Evolutionary conservation across 2,888 invertebrate species (phyloP).

Genomic region (Eupeodes luniger): DNA sequence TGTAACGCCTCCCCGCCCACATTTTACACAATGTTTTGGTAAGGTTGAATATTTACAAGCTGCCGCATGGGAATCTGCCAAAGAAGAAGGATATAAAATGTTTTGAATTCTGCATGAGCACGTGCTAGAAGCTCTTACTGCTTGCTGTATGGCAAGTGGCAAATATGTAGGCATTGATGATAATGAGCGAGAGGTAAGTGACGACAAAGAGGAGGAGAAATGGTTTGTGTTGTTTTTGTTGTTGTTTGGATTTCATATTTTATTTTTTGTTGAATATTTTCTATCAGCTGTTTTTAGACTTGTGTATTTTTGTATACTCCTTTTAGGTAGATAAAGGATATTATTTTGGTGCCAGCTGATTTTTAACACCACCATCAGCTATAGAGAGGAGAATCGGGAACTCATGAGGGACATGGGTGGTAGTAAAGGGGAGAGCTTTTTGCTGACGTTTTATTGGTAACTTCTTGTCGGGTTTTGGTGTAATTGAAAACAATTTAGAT

Average conservation of each 20-base stretch:
- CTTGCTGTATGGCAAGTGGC: not conserved
- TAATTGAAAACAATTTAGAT: conserved; percentile 72
- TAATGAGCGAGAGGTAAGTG: conserved; percentile 12
- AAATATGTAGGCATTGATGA: conserved; percentile 3
- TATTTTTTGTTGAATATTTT: conserved; percentile 19
- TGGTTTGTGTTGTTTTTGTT: conserved; percentile 25
- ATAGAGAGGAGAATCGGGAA: conserved; percentile 21
- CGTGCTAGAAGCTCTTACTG: conserved; percentile 45
- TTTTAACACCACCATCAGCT: conserved; percentile 55
- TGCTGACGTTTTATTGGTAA: conserved; percentile 65
- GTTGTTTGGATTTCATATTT: conserved; percentile 5
- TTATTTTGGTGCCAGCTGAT: conserved; percentile 65
- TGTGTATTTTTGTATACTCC: not conserved
- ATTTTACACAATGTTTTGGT: not conserved
- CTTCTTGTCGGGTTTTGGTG: conserved; percentile 26
- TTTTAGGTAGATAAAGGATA: conserved; percentile 38
- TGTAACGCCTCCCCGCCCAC: conserved; percentile 15
- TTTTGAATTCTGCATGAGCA: conserved; percentile 74
- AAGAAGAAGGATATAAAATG: conserved; percentile 39
- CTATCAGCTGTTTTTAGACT: conserved; percentile 60
- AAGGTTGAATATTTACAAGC: conserved; percentile 45
- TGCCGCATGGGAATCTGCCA: conserved; percentile 56
- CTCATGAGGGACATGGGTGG: not conserved
- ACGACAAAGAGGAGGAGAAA: not conserved
- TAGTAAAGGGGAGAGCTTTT: conserved; percentile 54